A percentile compares a stretch with the other conserved stretches of the same genome.
These are phyloP conservation scores for Lagocephalus sceleratus DNA, from an alignment of 2,797 vertebrate genomes.

Conservation along the genomic window DNA sequence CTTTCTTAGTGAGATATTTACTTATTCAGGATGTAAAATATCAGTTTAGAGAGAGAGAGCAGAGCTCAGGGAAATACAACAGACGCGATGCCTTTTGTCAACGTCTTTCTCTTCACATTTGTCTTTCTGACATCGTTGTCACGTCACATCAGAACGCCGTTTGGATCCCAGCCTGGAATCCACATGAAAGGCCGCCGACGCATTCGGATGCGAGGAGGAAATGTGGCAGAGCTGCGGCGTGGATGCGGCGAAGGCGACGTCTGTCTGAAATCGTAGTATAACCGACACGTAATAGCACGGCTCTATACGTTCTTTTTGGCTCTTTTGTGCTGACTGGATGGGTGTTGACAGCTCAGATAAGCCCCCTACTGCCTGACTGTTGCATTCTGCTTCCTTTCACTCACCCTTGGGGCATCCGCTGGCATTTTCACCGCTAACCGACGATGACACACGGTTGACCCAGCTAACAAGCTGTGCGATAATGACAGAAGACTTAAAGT, in stretches of 20 bases:
- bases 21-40: neutral
- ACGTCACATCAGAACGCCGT: constrained; percentile 24
- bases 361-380: constrained; percentile 1
- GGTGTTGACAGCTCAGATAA: constrained; percentile 18
- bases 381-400: constrained; percentile 21
- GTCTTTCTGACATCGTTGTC: constrained; percentile 30
- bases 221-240: too few species aligned
- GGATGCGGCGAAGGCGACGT: too few species aligned
- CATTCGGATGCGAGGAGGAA: constrained; percentile 31
- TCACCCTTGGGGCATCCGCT: constrained; percentile 7
- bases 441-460: constrained; percentile 8
- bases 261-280: too few species aligned
- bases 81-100: constrained; percentile 25
- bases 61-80: constrained; percentile 2
- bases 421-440: constrained; percentile 17
- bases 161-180: constrained; percentile 25
- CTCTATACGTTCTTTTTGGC: constrained; percentile 1
- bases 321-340: constrained; percentile 5
- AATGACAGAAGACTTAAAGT: neutral
- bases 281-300: neutral
- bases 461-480: constrained; percentile 7
- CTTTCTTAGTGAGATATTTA: too few species aligned
- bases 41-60: too few species aligned
- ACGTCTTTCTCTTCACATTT: constrained; percentile 12
- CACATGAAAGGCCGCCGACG: constrained; percentile 34